A percentile compares a stretch with the other conserved stretches of the same genome.
These are phyloP conservation scores for Lamellibrachia luymesi DNA, from an alignment of 1,140 invertebrate species.

Conservation along the genomic window DNA sequence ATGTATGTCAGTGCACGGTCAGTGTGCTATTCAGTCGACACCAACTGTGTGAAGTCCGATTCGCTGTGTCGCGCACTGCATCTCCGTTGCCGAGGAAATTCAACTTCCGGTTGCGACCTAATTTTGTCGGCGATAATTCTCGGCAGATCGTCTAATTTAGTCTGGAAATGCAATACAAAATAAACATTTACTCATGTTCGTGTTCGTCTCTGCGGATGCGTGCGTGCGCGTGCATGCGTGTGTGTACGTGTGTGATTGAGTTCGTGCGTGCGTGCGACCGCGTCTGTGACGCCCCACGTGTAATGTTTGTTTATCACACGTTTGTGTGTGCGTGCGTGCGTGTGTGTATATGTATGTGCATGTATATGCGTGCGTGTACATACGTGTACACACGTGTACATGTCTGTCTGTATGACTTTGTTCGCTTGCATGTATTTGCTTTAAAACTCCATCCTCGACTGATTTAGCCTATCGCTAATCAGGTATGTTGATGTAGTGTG, in stretches of 20 bases:
- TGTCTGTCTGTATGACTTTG: neutral
- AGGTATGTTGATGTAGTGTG: no score
- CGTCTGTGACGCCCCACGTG: neutral
- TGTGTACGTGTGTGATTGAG: neutral
- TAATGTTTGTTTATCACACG: neutral
- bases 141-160: neutral
- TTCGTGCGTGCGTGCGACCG: neutral
- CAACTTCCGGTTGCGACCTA: neutral
- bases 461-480: no score
- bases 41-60: neutral
- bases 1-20: neutral
- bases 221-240: neutral
- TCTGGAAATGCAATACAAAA: neutral
- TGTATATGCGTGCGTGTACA: neutral
- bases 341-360: neutral
- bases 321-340: neutral
- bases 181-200: neutral
- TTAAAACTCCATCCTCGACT: no score
- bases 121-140: neutral
- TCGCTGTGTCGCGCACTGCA: neutral
- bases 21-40: neutral
- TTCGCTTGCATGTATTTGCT: neutral
- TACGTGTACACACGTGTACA: neutral
- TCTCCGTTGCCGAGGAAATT: neutral
- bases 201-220: neutral